These are phyloP conservation scores for Eilema griseolum DNA, from an alignment of 2,888 invertebrate genomes.

Conservation along the genomic window DNA sequence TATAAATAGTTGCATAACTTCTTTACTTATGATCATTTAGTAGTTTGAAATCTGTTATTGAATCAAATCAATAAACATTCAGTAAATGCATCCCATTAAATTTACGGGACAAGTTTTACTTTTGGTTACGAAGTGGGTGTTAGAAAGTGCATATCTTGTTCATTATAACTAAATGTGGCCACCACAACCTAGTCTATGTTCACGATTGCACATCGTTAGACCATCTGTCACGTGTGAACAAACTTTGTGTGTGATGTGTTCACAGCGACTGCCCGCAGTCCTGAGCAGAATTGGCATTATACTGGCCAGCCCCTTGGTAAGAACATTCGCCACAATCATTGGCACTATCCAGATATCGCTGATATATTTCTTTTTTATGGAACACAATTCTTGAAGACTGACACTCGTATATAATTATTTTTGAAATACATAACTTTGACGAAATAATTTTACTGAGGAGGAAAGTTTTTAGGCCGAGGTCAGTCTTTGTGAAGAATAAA, in stretches of 20 bases:
- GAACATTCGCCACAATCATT: conserved; percentile 86
- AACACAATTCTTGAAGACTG: conserved; percentile 28
- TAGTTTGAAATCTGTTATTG: neutral
- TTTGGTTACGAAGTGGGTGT: conserved; percentile 17
- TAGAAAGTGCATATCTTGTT: conserved; percentile 38
- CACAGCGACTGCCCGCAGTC: conserved; percentile 98
- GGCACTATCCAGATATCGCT: conserved; percentile 81
- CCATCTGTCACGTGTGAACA: conserved; percentile 86
- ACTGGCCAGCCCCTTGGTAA: conserved; percentile 98
- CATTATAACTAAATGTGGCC: conserved; percentile 64
- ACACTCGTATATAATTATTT: conserved; percentile 4
- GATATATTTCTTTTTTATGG: conserved; percentile 71
- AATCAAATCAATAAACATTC: neutral
- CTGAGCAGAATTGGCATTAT: conserved; percentile 98
- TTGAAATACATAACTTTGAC: neutral
- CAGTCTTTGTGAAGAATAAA: neutral
- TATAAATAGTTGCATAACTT: neutral
- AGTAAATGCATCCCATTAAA: neutral
- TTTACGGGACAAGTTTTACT: neutral
- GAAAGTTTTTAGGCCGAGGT: neutral
- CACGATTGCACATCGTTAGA: conserved; percentile 80
- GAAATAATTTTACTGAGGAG: neutral
- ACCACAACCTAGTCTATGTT: conserved; percentile 82
- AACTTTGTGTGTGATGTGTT: conserved; percentile 89
- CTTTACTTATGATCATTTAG: neutral